Percentiles rank a stretch among this genome's conserved stretches.
Conservation (phyloP, 2,113 vertebrate genomes). For the Gymnocephalus cernua region DNA sequence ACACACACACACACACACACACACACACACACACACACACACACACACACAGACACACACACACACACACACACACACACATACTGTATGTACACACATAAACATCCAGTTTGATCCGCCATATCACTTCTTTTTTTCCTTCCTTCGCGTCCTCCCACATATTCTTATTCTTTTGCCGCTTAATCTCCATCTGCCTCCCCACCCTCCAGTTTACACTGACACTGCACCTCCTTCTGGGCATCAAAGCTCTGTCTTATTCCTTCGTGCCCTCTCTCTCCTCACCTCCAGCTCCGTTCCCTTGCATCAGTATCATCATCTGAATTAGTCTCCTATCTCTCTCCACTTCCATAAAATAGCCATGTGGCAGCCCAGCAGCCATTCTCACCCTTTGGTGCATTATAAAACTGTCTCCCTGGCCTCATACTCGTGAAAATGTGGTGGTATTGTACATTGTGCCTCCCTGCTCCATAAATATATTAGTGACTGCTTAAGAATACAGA, state of each 20-base stretch:
- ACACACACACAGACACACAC: background rate
- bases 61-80: background rate
- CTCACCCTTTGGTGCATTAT: conserved; percentile 18
- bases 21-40: background rate
- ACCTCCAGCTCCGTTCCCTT: conserved; percentile 34
- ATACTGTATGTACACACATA: conserved; percentile 3
- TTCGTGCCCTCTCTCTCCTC: conserved; percentile 29
- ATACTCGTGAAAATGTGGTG: conserved; percentile 11
- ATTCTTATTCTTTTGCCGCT: conserved; percentile 21
- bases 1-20: background rate
- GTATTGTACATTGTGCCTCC: background rate
- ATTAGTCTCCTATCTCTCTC: too few species aligned
- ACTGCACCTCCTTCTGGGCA: conserved; percentile 56
- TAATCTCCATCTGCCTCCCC: conserved; percentile 46
- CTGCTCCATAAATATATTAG: conserved; percentile 20
- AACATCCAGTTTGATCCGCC: conserved; percentile 28
- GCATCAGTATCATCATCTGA: conserved; percentile 51
- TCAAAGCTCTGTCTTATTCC: conserved; percentile 30
- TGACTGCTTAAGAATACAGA: background rate
- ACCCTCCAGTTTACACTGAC: conserved; percentile 45
- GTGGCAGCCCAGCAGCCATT: conserved; percentile 15
- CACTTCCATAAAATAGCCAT: too few species aligned
- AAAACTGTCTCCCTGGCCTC: background rate
- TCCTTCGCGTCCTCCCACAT: conserved; percentile 12
- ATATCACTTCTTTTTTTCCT: conserved; percentile 1